A percentile compares a stretch with the other conserved stretches of the same genome.
phyloP scores from a whole-genome alignment of 2,888 invertebrate genomes.

The Patella depressa region DNA sequence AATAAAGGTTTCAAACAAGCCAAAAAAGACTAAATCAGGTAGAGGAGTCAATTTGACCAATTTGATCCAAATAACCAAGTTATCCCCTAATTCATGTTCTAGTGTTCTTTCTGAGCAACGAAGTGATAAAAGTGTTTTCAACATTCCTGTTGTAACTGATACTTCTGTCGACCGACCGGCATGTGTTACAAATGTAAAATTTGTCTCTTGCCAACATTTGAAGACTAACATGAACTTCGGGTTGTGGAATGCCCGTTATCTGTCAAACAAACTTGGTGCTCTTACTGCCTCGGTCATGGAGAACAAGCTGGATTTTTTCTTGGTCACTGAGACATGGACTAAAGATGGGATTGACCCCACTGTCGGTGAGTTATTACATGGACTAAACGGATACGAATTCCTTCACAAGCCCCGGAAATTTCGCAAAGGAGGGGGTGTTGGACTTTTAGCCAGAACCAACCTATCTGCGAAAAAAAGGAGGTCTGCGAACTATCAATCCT shows the following conservation, averaged over 20 bases:
- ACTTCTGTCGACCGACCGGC: too few relatives aligned
- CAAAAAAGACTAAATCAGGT: too few relatives aligned
- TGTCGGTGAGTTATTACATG: conserved; percentile 3
- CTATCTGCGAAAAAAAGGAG: neutral
- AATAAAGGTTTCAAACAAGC: too few relatives aligned
- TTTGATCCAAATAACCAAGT: neutral
- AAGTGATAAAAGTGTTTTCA: too few relatives aligned
- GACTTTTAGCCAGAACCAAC: neutral
- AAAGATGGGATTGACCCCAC: conserved; percentile 1
- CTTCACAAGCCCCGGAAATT: neutral
- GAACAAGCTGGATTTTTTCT: conserved; percentile 18
- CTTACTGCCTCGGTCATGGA: too few relatives aligned
- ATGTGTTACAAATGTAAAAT: too few relatives aligned
- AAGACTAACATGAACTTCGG: neutral
- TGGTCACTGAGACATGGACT: conserved; percentile 8
- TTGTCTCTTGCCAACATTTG: too few relatives aligned
- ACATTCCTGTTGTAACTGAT: too few relatives aligned
- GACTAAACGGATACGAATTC: neutral
- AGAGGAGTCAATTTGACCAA: neutral
- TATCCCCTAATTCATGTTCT: neutral
- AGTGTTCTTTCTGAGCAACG: too few relatives aligned
- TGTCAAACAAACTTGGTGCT: neutral
- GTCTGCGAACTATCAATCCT: neutral
- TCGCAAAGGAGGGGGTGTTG: neutral
- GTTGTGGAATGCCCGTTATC: neutral